These are phyloP conservation scores for Cheumatopsyche charites DNA, from an alignment of 1,140 invertebrate species.

Conservation along the genomic window DNA sequence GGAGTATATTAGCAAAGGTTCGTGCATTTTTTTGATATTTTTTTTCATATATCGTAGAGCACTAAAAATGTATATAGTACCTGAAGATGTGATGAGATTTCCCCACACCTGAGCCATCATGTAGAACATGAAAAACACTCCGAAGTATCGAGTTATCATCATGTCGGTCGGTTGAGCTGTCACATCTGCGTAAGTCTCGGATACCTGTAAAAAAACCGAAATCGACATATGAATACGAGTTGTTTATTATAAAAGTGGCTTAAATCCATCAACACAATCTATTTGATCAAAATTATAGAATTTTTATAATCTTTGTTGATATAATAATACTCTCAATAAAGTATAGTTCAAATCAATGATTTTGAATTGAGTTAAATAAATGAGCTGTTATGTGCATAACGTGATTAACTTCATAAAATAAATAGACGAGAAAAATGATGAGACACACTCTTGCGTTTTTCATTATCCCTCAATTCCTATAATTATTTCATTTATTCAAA, in stretches of 20 bases:
- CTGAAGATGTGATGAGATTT: slow-evolving; percentile 87
- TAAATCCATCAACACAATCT: not conserved
- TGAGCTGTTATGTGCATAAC: no score
- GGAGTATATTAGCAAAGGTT: not conserved
- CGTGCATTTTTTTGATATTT: not conserved
- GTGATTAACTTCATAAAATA: no score
- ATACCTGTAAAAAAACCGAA: slow-evolving; percentile 55
- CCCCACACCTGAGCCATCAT: slow-evolving; percentile 93
- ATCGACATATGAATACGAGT: not conserved
- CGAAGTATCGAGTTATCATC: slow-evolving; percentile 84
- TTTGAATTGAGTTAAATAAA: no score
- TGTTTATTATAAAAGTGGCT: not conserved
- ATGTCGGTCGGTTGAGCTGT: slow-evolving; percentile 70
- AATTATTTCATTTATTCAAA: no score
- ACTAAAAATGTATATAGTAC: slow-evolving; percentile 54
- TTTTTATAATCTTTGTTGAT: no score
- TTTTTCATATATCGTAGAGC: not conserved
- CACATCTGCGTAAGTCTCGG: slow-evolving; percentile 72
- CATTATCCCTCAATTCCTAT: no score
- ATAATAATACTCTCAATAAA: no score
- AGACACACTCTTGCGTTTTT: no score
- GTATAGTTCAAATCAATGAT: no score
- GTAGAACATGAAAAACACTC: slow-evolving; percentile 92
- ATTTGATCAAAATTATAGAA: no score
- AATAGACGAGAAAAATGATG: no score